These are phyloP conservation scores for Andrena haemorrhoa DNA, from an alignment of 2,888 invertebrate species.

Conservation along the genomic window DNA sequence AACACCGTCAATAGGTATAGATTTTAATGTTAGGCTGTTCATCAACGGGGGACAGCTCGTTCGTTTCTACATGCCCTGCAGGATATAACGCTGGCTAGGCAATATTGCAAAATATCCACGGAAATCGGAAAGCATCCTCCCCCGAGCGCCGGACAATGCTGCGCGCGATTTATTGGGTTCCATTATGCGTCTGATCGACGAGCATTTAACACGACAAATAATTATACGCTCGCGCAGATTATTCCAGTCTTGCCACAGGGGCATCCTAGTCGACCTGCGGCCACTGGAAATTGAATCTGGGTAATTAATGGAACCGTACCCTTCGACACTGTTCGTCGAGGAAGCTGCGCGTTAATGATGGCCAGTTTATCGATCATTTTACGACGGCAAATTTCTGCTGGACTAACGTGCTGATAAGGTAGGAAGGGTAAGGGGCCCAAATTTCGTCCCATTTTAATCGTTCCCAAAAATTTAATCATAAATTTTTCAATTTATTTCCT, in stretches of 20 bases:
- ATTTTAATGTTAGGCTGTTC: slow-evolving; percentile 37
- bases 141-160: not conserved
- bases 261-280: no score
- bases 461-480: no score
- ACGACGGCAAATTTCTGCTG: not conserved
- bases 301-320: slow-evolving; percentile 30
- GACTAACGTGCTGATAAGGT: not conserved
- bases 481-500: no score
- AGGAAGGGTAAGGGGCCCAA: no score
- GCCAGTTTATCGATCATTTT: not conserved
- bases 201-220: not conserved
- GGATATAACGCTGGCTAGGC: slow-evolving; percentile 9
- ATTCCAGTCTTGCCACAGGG: not conserved
- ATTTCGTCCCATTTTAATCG: no score
- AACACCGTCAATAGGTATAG: slow-evolving; percentile 26
- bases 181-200: not conserved
- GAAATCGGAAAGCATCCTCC: not conserved
- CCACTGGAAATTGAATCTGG: not conserved
- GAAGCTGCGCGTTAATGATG: slow-evolving; percentile 15
- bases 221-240: slow-evolving; percentile 1
- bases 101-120: slow-evolving; percentile 16
- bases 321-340: not conserved
- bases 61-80: slow-evolving; percentile 6
- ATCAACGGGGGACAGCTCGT: slow-evolving; percentile 27
- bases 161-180: not conserved